Evolutionary conservation across 1,140 invertebrate species (phyloP), one percentile per base, ranked within the genome.

Genomic region (Drosophila tropicalis): DNA sequence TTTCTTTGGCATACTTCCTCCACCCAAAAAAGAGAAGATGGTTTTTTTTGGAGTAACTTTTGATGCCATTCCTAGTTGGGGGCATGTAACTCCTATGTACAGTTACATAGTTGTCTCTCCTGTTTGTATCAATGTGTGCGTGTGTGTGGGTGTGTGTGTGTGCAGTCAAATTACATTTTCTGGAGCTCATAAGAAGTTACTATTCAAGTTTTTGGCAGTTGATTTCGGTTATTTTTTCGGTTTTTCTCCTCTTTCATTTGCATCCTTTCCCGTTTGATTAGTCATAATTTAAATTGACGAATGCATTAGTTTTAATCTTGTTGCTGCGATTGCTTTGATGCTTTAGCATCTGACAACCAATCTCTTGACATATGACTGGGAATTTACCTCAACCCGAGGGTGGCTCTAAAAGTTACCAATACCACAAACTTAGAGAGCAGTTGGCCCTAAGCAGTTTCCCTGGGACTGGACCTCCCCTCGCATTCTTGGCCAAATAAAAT

Each of bases 141-240:
- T 58, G 36, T 58, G 39, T 67, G 54, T 34, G 65, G n/a, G 10
- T 44, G 55, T 34, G 12, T 58, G 36, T 58, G 39, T 67, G 54
- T 34, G 65, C 67, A 87, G 72, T 67, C 70, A 81, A 87, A 87
- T 87, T 87, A 83, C 73, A 78, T 89, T 87, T 77, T 72, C 17
- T 51, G 12, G 32, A 76, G 66, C 82, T 70, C 68, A 79, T 78
- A 76, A 72, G 86, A 77, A 47, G 60, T 87, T 73, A 65, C 70
- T 74, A 82, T 87, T 79, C 72, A 87, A 79, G 79, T 83, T 86
- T 79, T 76, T 86, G 83, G 71, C 76, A 87, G 68, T 69, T 86
- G 71, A 70, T 68, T 85, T 72, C 62, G 70, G 68, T 77, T 79
- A 51, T 32, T 68, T 62, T 60, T 10, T 47, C 10, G 32, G 54